Evolutionary conservation across 2,797 vertebrate species (phyloP).

Genomic region (Brachyrhaphis roseni): DNA sequence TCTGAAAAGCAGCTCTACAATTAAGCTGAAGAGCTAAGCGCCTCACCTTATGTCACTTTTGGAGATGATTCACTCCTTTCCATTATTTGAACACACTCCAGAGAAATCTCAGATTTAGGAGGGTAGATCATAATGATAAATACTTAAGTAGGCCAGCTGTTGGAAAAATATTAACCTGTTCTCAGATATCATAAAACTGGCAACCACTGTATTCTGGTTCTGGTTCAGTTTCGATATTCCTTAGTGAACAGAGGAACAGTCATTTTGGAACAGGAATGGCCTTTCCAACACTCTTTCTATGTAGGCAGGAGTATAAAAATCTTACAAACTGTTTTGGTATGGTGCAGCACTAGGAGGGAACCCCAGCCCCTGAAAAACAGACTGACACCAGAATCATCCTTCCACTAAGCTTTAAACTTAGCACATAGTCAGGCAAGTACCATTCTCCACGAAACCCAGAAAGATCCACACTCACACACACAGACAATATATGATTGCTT

Average conservation of each 20-base stretch:
- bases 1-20: not conserved
- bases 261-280: not conserved
- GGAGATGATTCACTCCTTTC: not conserved
- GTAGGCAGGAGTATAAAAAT: not conserved
- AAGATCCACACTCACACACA: not conserved
- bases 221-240: not conserved
- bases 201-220: not conserved
- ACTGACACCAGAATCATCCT: not conserved
- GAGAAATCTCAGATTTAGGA: not conserved
- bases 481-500: not conserved
- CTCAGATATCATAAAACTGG: not conserved
- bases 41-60: not conserved
- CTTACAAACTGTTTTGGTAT: not conserved
- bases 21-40: not conserved
- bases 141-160: not conserved
- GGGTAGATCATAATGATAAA: constrained; percentile 1
- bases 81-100: not conserved
- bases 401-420: not conserved
- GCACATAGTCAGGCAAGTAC: not conserved
- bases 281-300: not conserved
- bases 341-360: not conserved
- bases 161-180: not conserved
- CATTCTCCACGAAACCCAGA: not conserved
- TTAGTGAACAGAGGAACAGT: not conserved
- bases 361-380: not conserved